Percentiles rank a stretch among this genome's conserved stretches.
These are phyloP conservation scores for Leptobrachium ailaonicum DNA, from an alignment of 2,113 vertebrate genomes.

Conservation along the genomic window DNA sequence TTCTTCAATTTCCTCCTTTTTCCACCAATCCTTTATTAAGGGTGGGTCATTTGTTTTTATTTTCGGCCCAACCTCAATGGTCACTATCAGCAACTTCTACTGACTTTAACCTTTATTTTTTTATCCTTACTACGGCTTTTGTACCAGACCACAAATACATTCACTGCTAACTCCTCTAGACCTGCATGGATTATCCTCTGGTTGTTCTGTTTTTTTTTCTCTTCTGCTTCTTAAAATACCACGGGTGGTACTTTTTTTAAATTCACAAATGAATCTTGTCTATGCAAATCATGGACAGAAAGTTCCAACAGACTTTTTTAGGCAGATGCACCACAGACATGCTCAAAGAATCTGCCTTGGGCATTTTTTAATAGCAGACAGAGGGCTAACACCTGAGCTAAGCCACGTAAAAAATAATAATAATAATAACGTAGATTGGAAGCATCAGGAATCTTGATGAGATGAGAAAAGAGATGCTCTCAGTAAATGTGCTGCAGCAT, in stretches of 20 bases:
- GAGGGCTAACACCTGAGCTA: conserved; percentile 36
- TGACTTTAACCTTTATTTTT: too few relatives aligned
- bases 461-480: conserved; percentile 11
- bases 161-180: not conserved
- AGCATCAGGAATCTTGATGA: conserved; percentile 35
- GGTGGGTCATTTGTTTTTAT: too few relatives aligned
- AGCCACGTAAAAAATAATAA: conserved; percentile 5
- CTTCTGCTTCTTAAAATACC: not conserved
- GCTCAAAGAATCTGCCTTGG: conserved; percentile 37
- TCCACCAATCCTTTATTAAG: too few relatives aligned
- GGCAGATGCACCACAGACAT: conserved; percentile 28
- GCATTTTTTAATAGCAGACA: conserved; percentile 27
- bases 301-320: conserved; percentile 39
- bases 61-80: too few relatives aligned
- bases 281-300: conserved; percentile 16
- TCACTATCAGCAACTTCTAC: too few relatives aligned
- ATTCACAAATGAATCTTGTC: conserved; percentile 34
- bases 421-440: conserved; percentile 2
- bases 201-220: not conserved
- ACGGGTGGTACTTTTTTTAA: conserved; percentile 34
- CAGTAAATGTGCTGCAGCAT: not conserved
- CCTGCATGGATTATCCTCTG: not conserved
- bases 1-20: too few relatives aligned
- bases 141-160: too few relatives aligned
- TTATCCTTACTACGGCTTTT: too few relatives aligned